Evolutionary conservation across 2,888 invertebrate species (phyloP).

Genomic region (Blastobasis adustella): DNA sequence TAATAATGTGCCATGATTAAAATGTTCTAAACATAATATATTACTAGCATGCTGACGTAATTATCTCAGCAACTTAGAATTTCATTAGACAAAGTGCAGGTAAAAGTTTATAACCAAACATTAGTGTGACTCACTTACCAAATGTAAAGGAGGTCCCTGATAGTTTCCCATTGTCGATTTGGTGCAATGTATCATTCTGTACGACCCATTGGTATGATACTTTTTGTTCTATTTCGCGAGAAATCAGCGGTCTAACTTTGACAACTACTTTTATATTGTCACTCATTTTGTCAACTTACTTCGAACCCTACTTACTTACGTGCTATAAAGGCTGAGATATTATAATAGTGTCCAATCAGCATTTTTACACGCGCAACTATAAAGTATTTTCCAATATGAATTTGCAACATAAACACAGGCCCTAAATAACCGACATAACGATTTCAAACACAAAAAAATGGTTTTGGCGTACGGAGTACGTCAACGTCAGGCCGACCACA

Average conservation of each 20-base stretch:
- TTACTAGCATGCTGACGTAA: too few species aligned
- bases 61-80: too few species aligned
- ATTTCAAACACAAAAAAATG: constrained; percentile 36
- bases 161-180: constrained; percentile 67
- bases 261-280: constrained; percentile 85
- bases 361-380: constrained; percentile 6
- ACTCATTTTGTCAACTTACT: constrained; percentile 55
- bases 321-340: constrained; percentile 1
- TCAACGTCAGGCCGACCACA: too few species aligned
- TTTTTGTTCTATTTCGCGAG: constrained; percentile 77
- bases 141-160: constrained; percentile 45
- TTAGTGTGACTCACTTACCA: constrained; percentile 34
- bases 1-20: too few species aligned
- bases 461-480: background rate
- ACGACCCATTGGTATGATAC: constrained; percentile 76
- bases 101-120: too few species aligned
- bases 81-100: too few species aligned
- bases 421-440: constrained; percentile 47
- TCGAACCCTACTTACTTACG: too few species aligned
- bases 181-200: constrained; percentile 73
- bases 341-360: constrained; percentile 9
- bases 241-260: constrained; percentile 80
- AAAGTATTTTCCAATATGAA: constrained; percentile 3
- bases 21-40: too few species aligned
- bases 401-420: constrained; percentile 8